A percentile compares a stretch with the other conserved stretches of the same genome.
These are phyloP conservation scores for Sebastes iracundus DNA, from an alignment of 2,797 vertebrate genomes.

Conservation along the genomic window DNA sequence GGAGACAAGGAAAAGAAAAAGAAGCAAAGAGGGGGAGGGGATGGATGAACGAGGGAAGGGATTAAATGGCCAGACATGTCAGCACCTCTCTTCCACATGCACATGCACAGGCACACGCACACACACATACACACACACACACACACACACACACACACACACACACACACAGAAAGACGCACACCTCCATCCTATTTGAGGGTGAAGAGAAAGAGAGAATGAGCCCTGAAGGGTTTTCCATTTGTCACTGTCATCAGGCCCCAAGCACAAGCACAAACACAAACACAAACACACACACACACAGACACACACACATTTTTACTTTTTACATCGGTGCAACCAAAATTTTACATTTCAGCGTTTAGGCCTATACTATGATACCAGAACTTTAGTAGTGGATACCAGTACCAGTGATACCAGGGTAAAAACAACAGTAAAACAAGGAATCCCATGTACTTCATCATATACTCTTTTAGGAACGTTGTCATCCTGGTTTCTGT, in stretches of 20 bases:
- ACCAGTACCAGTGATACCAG: too few relatives aligned
- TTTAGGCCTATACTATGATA: too few relatives aligned
- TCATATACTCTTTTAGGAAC: too few relatives aligned
- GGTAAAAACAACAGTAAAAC: too few relatives aligned
- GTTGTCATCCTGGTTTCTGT: too few relatives aligned
- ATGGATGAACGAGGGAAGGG: constrained; percentile 48
- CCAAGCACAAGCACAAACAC: background rate
- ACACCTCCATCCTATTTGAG: background rate
- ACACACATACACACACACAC: background rate
- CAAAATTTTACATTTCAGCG: too few relatives aligned
- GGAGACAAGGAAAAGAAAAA: constrained; percentile 34
- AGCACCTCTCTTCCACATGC: constrained; percentile 18
- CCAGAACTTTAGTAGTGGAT: too few relatives aligned
- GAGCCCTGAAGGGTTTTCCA: constrained; percentile 64
- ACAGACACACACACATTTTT: background rate
- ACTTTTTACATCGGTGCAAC: too few relatives aligned
- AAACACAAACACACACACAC: background rate
- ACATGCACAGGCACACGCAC: too few relatives aligned
- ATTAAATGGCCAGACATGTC: constrained; percentile 59
- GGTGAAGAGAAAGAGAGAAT: constrained; percentile 41
- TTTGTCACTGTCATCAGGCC: constrained; percentile 74
- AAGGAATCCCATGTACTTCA: too few relatives aligned
- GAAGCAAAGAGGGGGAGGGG: constrained; percentile 20
- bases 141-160: background rate
- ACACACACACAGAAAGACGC: background rate